Percentiles rank a stretch among this genome's conserved stretches.
Evolutionary conservation across 2,797 vertebrate species (phyloP).

Genomic region (Periophthalmus magnuspinnatus): DNA sequence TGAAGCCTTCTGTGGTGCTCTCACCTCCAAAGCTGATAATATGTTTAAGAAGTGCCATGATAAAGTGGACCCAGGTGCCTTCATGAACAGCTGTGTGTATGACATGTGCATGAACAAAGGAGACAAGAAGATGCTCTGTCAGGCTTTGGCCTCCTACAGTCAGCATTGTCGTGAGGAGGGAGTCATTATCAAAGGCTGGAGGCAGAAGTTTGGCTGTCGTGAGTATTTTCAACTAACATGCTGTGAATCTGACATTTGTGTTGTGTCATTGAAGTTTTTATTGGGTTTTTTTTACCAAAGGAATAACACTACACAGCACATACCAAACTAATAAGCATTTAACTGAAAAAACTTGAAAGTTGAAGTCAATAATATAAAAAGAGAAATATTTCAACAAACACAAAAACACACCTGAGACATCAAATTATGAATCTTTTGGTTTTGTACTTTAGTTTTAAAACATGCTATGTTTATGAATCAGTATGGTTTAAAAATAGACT

Average conservation of each 20-base stretch:
- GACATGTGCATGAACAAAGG: constrained; percentile 79
- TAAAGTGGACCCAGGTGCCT: constrained; percentile 66
- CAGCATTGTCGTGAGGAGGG: constrained; percentile 74
- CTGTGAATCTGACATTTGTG: neutral
- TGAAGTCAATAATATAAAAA: no score
- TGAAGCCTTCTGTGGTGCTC: constrained; percentile 71
- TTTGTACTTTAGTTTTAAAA: no score
- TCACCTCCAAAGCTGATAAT: constrained; percentile 51
- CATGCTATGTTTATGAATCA: no score
- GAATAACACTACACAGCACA: neutral
- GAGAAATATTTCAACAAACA: no score
- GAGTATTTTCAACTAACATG: constrained; percentile 61
- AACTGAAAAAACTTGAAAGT: no score
- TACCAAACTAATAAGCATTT: no score
- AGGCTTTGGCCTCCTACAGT: constrained; percentile 72
- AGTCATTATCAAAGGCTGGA: constrained; percentile 74
- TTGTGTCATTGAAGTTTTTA: neutral
- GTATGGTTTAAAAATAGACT: no score
- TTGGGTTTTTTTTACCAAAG: no score
- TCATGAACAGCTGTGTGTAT: constrained; percentile 76
- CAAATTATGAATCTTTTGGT: no score
- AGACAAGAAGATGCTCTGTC: constrained; percentile 72
- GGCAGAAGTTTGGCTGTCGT: constrained; percentile 75
- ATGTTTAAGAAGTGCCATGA: constrained; percentile 75
- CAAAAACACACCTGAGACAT: no score